Percentiles rank a stretch among this genome's conserved stretches.
Conservation (phyloP, 1,140 invertebrate genomes). For the Himalopsyche phryganea region DNA sequence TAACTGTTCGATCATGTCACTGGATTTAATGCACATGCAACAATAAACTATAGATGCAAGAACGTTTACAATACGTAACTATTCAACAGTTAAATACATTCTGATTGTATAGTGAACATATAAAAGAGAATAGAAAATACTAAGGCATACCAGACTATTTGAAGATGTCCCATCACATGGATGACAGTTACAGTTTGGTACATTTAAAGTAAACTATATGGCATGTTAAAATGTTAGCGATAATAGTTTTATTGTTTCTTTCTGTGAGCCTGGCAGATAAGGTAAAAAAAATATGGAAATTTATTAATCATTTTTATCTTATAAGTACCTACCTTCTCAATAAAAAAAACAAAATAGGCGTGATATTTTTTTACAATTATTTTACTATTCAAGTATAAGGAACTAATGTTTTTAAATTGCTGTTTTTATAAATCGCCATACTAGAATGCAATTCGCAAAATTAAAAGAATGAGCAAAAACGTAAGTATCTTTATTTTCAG, state of each 20-base stretch:
- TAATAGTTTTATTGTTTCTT: conserved; percentile 7
- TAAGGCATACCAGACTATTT: neutral
- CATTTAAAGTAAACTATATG: neutral
- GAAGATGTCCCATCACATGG: neutral
- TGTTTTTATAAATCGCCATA: no score
- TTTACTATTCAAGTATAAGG: no score
- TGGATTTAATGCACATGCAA: neutral
- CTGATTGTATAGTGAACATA: neutral
- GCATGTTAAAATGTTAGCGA: neutral
- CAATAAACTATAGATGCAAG: neutral
- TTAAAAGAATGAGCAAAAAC: no score
- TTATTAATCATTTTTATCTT: no score
- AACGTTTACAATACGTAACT: neutral
- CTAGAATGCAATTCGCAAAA: no score
- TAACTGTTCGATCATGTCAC: neutral
- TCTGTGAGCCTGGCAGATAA: conserved; percentile 4
- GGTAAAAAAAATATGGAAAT: conserved; percentile 9
- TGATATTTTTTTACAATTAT: no score
- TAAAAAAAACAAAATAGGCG: no score
- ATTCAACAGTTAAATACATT: neutral
- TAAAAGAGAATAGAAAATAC: conserved; percentile 2
- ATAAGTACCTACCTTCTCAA: no score
- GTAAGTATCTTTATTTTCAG: no score
- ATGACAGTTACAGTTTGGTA: neutral
- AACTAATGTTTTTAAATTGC: no score